Evolutionary conservation across 2,113 vertebrate species (phyloP), one percentile per base, ranked within the genome.

Genomic region (Sigmodon hispidus): DNA sequence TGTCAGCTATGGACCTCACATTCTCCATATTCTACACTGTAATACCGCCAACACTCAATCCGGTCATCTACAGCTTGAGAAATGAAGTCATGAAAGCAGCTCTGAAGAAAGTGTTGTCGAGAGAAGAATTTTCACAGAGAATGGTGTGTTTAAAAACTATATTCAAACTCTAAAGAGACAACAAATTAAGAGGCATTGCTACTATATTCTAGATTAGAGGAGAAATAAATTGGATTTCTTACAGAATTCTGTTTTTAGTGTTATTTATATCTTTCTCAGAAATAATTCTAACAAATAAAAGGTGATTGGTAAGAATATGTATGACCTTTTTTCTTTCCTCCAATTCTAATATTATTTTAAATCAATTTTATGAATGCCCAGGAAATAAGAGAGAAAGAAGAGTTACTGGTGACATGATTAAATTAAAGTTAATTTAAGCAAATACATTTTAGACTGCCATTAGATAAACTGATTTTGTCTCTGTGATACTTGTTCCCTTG

Each of bases 21-120:
- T 93, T 97, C n/a, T 95, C 96, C 24, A 72, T 96, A 40, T 94
- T 97, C 61, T 97, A 96, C 17, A 95, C 95, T 7, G 91, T 96
- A 36, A 63, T 96, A 72, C 95, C 95, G 1, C 96, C 97, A 36
- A 84, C 69, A 3, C 31, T 97, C 89, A 97, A 97, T 26, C 97
- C 96, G 3, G 22, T 95, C 34, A 95, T 97, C 75, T 97, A 97
- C 2, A 96, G 95, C 52, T 94, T 97, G n/a, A 22, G 96, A 21
- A 97, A 97, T 24, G 57, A 96, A 73, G 73, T 95, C 21, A 94
- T 97, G 79, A 96, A 96, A 50, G 63, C 90, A 45, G 95, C 84
- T 65, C 40, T 97, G 72, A 95, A 50, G 67, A 97, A 96, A 45
- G 9, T 93, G 40, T 76, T 97, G 40, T 95, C 90, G 31, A 97